Evolutionary conservation across 2,888 invertebrate genomes (phyloP).

Genomic region (Luperina testacea): DNA sequence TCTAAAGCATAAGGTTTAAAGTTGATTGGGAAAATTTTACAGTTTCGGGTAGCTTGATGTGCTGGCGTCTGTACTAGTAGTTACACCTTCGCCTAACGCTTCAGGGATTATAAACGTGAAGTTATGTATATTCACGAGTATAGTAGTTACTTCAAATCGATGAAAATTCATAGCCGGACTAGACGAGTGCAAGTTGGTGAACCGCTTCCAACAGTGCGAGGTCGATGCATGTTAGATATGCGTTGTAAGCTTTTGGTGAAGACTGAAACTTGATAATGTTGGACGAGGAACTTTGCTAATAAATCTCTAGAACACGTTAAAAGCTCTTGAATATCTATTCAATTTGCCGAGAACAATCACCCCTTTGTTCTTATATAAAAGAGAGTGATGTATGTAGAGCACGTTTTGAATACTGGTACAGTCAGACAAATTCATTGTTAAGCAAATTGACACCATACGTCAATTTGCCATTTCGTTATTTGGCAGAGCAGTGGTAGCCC

Average conservation of each 20-base stretch:
- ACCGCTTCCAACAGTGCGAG: neutral
- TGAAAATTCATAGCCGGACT: neutral
- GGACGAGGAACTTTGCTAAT: slow-evolving; percentile 33
- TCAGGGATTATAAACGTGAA: neutral
- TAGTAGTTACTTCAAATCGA: neutral
- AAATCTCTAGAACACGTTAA: slow-evolving; percentile 14
- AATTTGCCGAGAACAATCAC: slow-evolving; percentile 8
- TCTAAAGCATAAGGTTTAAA: too few relatives aligned
- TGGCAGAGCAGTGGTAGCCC: neutral
- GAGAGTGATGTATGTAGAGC: neutral
- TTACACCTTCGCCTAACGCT: neutral
- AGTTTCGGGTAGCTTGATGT: too few relatives aligned
- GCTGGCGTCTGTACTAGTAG: too few relatives aligned
- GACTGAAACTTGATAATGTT: slow-evolving; percentile 24
- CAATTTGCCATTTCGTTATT: neutral
- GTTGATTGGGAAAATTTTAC: too few relatives aligned
- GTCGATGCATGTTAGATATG: slow-evolving; percentile 30
- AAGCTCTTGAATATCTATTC: slow-evolving; percentile 27
- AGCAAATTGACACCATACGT: neutral
- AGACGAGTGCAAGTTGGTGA: neutral
- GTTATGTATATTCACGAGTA: neutral
- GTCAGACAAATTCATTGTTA: neutral
- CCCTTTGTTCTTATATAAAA: slow-evolving; percentile 14
- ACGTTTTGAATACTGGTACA: neutral
- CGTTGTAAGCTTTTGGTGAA: slow-evolving; percentile 36